These are phyloP conservation scores for Philotrypesis tridentata DNA, from an alignment of 1,140 invertebrate genomes.

Conservation along the genomic window DNA sequence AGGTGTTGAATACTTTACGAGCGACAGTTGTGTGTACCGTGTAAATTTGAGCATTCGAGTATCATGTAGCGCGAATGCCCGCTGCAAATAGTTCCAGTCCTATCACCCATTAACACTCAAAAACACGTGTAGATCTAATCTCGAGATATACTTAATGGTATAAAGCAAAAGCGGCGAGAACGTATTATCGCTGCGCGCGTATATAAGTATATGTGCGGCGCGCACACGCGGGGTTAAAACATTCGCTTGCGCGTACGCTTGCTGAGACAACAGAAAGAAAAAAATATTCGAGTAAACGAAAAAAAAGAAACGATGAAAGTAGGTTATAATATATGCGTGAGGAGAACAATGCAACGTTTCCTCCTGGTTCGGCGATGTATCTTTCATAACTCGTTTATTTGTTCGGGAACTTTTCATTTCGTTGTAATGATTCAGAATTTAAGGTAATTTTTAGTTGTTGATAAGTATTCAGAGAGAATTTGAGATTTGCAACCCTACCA, in stretches of 20 bases:
- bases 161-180: constrained; percentile 3
- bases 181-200: not conserved
- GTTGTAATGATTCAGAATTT: not conserved
- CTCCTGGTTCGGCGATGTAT: not conserved
- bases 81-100: constrained; percentile 29
- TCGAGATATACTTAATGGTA: constrained; percentile 36
- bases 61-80: not conserved
- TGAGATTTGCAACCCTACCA: constrained; percentile 18
- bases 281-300: constrained; percentile 3
- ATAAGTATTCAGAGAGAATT: not conserved
- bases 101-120: not conserved
- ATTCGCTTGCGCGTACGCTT: not conserved
- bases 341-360: not conserved
- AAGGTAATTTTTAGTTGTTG: not conserved
- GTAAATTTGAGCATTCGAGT: not conserved
- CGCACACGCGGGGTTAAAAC: not conserved
- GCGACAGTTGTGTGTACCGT: not conserved
- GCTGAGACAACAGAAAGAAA: constrained; percentile 8
- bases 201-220: not conserved
- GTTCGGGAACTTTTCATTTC: not conserved
- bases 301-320: constrained; percentile 26
- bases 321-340: not conserved
- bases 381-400: not conserved
- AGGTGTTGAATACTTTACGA: constrained; percentile 1
- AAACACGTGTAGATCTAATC: constrained; percentile 27